Base-by-base conservation (phyloP, 2,888 invertebrate genomes). In the Troides oblongomaculatus region DNA sequence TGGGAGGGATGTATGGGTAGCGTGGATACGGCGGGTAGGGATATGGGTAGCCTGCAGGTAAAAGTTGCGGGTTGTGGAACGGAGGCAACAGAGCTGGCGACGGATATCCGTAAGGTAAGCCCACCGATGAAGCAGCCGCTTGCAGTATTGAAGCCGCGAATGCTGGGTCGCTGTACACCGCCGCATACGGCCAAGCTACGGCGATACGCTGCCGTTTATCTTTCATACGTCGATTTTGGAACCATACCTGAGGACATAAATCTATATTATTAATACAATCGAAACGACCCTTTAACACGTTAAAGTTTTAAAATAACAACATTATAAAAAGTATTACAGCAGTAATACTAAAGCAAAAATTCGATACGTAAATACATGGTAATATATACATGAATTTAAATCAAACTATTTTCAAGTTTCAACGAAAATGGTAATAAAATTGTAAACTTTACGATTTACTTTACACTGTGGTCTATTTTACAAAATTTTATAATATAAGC, bases 151-250 rank as follows among this genome's bases (percentile, higher is more conserved):
- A 96, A 2, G 98, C 98, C 7, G 98, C 98, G 79, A 99, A 95
- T 0, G 97, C 96, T 0, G 99, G 98, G 81, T 99, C 99, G 43
- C 97, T 96, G 90, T 98, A 98, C 69, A 99, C 97, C 0, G 97
- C 97, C 0, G 97, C 96, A 88, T 98, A 98, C 0, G 99, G 99
- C 99, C 99, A 99, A 0, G 97, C 96, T 76, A 99, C 95, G 0
- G 98, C 97, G 86, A 98, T 96, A 21, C 98, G 94, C 83, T 99
- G 99, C 0, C 99, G 94, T 81, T 99, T 99, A 92, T 99, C 99
- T 84, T 99, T 98, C 98, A 98, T 98, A 66, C 98, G 93, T 53
- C 98, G 94, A 86, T 98, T 98, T 94, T 98, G 98, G 86, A 99
- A 99, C 99, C 99, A 99, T 25, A 98, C 97, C 97, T 97, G 94